Evolutionary conservation across 2,113 vertebrate genomes (phyloP), one percentile per base, ranked within the genome.

Genomic region (Paraplagusia blochii): DNA sequence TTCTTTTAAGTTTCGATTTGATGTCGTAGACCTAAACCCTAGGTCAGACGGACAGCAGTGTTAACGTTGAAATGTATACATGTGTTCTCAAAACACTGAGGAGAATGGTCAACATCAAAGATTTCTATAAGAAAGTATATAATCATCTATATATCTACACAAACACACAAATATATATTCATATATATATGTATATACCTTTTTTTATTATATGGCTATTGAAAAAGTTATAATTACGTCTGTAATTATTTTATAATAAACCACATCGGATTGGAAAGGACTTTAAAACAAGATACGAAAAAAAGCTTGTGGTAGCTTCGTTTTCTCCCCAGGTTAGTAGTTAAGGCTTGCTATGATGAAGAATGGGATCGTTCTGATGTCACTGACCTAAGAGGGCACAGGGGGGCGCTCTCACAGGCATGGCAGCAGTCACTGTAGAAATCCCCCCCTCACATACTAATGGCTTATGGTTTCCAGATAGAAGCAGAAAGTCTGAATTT

Each of bases 101-200:
- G 85, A 90, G 85, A 90, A 89, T 86, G 88, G 79, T 91, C 84
- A 89, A 89, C 87, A 89, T 87, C 82, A 88, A 89, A 79, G 79
- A 85, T 90, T 88, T 90, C 88, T 89, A 90, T 92, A 90, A 88
- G 87, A 92, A 92, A 92, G 90, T 92, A 92, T 90, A 91, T 91
- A 84, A 82, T 91, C 79, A 85, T 90, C 88, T 90, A 88, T 82
- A 89, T 89, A 90, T 90, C 88, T 90, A 91, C 89, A 91, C 88
- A 89, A 89, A 91, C 88, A 90, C 88, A 90, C 83, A 91, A 84
- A 91, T 87, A 90, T 90, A 90, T 89, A 90, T 90, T 90, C 88
- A 86, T 84, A 79, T 74, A 88, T 89, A 85, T 87, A 82, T 89
- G 88, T 90, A 76, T 89, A 84, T 91, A 89, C 90, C 90, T 71